Base-by-base conservation (phyloP, 1,140 invertebrate species). In the Cecropterus lyciades region DNA sequence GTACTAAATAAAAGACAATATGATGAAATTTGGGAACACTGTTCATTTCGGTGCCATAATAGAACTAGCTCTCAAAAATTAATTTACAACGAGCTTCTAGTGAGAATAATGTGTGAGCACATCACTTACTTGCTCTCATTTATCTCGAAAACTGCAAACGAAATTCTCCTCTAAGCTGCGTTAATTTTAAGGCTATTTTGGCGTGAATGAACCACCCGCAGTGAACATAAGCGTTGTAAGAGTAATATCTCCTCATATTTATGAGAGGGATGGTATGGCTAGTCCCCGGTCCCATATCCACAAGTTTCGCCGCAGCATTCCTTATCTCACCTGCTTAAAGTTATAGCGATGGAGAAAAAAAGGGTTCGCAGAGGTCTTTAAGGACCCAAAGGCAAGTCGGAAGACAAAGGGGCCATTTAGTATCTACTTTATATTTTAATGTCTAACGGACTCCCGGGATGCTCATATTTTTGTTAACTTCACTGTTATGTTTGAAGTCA, bases 291-390 rank as follows among this genome's bases (percentile, higher is more conserved):
- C 24, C 51, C 65, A 62, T 62, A 67, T 62, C 48, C 56, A 64
- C 45, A 45, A 63, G 60, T 42, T 52, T 55, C n/a, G 24, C 55
- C 46, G 42, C 57, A 67, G 57, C 60, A 60, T 67, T 43, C 49
- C 56, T 67, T 64, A 67, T 67, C 56, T 62, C 56, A 67, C 65
- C 65, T 67, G 56, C 56, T 64, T 53, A 53, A 67, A 67, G 33
- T 67, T 67, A 67, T 53, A 57, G 56, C 51, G 20, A 60, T 53
- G 10, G 16, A 43, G 43, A 60, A 55, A 46, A n/a, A 65, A 65
- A 55, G 63, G 49, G 15, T 65, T 48, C 30, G 57, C 27, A 27
- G 10, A 14, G 46, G 40, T 48, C 56, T 37, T 48, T 48, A 33
- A 33, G 37, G 46, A 3, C 59, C 37, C 46, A 27, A 62, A 62